A percentile compares a stretch with the other conserved stretches of the same genome.
These are phyloP conservation scores for Chydorus sphaericus DNA, from an alignment of 2,888 invertebrate genomes.

Conservation along the genomic window DNA sequence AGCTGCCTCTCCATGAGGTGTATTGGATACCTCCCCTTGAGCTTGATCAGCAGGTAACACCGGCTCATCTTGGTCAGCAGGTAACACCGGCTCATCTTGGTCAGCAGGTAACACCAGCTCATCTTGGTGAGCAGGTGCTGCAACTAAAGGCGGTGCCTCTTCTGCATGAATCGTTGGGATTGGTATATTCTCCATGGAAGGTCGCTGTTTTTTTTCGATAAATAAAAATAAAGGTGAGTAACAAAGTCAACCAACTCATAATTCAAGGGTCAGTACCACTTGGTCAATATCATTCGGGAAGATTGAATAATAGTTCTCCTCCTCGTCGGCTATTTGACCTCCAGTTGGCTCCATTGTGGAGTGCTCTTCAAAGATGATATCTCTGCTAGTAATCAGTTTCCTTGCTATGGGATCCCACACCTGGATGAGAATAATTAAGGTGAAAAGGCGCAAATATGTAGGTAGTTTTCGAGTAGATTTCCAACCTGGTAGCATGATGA, in stretches of 20 bases:
- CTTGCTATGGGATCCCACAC: slow-evolving; percentile 13
- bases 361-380: slow-evolving; percentile 17
- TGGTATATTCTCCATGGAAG: background rate
- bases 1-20: too few relatives aligned
- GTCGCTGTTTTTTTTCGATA: too few relatives aligned
- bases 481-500: slow-evolving; percentile 14
- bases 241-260: background rate
- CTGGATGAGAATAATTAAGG: too few relatives aligned
- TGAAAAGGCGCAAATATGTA: too few relatives aligned
- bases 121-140: background rate
- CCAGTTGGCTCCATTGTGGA: background rate
- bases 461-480: too few relatives aligned
- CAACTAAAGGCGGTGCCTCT: background rate
- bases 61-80: background rate
- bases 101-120: background rate
- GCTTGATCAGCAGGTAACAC: too few relatives aligned
- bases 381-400: slow-evolving; percentile 15
- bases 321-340: background rate
- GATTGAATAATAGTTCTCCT: background rate
- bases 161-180: background rate
- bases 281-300: background rate
- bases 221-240: background rate
- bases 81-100: background rate
- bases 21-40: too few relatives aligned
- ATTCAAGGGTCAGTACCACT: background rate